phyloP scores from a whole-genome alignment of 2,113 vertebrate species.

The Cheirogaleus medius region DNA sequence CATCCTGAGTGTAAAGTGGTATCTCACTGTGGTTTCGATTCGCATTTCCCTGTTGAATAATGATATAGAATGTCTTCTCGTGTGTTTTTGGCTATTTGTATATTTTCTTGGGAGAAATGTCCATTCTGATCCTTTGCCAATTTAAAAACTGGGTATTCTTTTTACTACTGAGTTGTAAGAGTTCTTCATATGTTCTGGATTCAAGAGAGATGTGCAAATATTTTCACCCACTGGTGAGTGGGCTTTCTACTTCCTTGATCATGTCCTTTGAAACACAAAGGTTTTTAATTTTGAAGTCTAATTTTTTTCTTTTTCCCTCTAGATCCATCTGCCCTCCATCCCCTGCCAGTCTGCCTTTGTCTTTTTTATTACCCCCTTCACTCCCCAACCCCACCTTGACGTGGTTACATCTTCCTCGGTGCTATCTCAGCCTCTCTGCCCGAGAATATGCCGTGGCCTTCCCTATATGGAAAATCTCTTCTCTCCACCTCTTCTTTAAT shows the following conservation, averaged over 20 bases:
- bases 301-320: background rate
- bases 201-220: background rate
- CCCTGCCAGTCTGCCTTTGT: background rate
- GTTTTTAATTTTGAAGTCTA: background rate
- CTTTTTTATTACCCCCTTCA: background rate
- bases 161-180: background rate
- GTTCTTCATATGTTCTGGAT: background rate
- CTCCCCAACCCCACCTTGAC: background rate
- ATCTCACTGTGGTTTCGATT: background rate
- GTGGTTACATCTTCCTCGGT: background rate
- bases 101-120: background rate
- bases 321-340: background rate
- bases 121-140: background rate
- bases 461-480: background rate
- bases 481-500: background rate
- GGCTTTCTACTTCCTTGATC: background rate
- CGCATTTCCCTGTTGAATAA: background rate
- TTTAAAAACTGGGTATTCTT: constrained; percentile 1
- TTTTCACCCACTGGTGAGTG: background rate
- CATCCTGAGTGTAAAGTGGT: background rate
- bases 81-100: background rate
- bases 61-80: background rate
- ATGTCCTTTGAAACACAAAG: background rate
- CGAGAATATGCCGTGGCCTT: background rate
- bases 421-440: background rate